A percentile compares a stretch with the other conserved stretches of the same genome.
Evolutionary conservation across 2,113 vertebrate genomes (phyloP).

Genomic region (Vidua macroura): DNA sequence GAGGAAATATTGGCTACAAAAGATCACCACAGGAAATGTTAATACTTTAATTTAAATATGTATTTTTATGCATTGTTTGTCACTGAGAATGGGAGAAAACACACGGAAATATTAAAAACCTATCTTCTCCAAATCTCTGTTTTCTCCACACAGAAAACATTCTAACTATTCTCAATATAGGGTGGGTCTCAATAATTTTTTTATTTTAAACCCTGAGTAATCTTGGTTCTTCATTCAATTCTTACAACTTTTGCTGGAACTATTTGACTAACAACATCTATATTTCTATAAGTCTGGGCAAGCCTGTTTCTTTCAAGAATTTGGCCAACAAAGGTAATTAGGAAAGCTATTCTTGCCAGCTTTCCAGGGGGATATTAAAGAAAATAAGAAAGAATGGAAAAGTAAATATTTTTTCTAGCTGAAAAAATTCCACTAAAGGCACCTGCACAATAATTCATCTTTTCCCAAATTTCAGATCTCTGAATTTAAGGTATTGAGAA

Average conservation of each 20-base stretch:
- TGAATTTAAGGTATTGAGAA: background rate
- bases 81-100: background rate
- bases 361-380: background rate
- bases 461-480: background rate
- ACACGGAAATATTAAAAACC: background rate
- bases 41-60: background rate
- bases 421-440: background rate
- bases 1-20: background rate
- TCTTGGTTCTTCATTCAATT: background rate
- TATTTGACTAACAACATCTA: background rate
- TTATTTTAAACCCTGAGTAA: background rate
- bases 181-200: rapidly evolving
- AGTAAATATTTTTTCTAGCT: background rate
- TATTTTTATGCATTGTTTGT: background rate
- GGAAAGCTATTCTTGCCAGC: background rate
- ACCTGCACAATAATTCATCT: background rate
- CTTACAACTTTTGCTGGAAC: background rate
- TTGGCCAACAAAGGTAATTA: background rate
- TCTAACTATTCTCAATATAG: background rate
- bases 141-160: background rate
- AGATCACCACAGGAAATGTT: background rate
- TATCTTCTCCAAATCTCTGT: background rate
- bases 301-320: background rate
- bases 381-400: background rate
- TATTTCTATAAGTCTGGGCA: background rate